These are phyloP conservation scores for Stegastes partitus DNA, from an alignment of 2,113 vertebrate genomes.

Conservation along the genomic window DNA sequence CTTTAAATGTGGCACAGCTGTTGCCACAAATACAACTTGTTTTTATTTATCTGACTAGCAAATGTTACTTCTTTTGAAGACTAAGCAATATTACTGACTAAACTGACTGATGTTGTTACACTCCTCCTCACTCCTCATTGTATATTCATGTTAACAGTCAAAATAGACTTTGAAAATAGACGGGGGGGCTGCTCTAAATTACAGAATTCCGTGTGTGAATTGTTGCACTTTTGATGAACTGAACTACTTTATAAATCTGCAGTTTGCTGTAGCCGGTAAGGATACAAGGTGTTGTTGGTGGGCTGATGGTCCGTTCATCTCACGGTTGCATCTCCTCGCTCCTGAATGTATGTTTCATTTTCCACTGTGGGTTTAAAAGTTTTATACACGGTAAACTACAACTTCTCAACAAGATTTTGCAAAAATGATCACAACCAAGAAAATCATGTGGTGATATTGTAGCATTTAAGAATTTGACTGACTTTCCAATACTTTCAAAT, in stretches of 20 bases:
- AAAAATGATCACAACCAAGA: background rate
- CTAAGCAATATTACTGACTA: slow-evolving; percentile 29
- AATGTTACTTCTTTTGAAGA: background rate
- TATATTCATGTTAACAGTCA: background rate
- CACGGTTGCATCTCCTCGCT: background rate
- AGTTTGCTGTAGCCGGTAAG: background rate
- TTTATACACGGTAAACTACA: slow-evolving; percentile 5
- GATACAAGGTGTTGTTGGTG: slow-evolving; percentile 3
- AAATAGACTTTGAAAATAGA: background rate
- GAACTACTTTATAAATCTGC: slow-evolving; percentile 11
- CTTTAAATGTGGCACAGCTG: background rate
- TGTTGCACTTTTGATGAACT: slow-evolving; percentile 3
- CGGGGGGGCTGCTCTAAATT: background rate
- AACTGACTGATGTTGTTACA: background rate
- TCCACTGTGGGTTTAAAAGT: slow-evolving; percentile 12
- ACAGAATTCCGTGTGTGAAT: background rate
- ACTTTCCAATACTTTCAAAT: background rate
- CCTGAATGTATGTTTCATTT: slow-evolving; percentile 42
- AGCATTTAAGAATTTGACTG: slow-evolving; percentile 1
- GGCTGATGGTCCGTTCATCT: background rate
- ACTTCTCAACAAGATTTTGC: background rate
- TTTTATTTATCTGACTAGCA: slow-evolving; percentile 4
- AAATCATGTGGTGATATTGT: slow-evolving; percentile 17
- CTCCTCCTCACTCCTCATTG: background rate
- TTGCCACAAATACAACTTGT: background rate